Percentiles rank a stretch among this genome's conserved stretches.
These are phyloP conservation scores for Aromia moschata DNA, from an alignment of 2,888 invertebrate species.

Conservation along the genomic window DNA sequence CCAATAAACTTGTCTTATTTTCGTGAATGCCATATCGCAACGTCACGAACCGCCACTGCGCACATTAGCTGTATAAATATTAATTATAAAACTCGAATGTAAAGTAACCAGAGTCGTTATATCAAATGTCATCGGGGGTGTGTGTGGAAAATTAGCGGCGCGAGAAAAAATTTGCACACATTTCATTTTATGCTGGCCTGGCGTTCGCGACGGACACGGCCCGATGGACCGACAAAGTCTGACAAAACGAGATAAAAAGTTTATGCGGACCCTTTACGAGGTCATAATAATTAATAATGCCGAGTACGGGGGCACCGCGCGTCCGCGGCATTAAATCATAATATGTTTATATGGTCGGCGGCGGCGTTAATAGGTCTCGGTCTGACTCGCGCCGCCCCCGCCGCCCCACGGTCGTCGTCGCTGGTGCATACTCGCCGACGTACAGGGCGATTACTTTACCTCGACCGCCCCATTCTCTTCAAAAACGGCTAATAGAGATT, in stretches of 20 bases:
- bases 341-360: conserved; percentile 57
- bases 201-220: conserved; percentile 45
- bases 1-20: too few relatives aligned
- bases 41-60: too few relatives aligned
- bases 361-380: conserved; percentile 47
- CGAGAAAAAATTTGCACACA: conserved; percentile 48
- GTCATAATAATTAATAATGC: conserved; percentile 59
- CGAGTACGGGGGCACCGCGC: conserved; percentile 45
- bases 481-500: too few relatives aligned
- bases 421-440: conserved; percentile 1
- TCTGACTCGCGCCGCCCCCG: conserved; percentile 16
- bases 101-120: conserved; percentile 48
- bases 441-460: conserved; percentile 7
- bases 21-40: too few relatives aligned
- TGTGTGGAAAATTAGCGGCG: conserved; percentile 46
- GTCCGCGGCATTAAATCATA: conserved; percentile 58
- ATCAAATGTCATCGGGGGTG: conserved; percentile 52
- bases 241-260: conserved; percentile 60
- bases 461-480: too few relatives aligned
- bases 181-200: conserved; percentile 47
- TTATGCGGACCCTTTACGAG: conserved; percentile 57
- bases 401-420: neutral
- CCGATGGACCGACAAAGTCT: conserved; percentile 54
- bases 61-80: conserved; percentile 45
- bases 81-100: conserved; percentile 46